Conservation (phyloP, 2,888 invertebrate genomes). For the Elmis aenea region DNA sequence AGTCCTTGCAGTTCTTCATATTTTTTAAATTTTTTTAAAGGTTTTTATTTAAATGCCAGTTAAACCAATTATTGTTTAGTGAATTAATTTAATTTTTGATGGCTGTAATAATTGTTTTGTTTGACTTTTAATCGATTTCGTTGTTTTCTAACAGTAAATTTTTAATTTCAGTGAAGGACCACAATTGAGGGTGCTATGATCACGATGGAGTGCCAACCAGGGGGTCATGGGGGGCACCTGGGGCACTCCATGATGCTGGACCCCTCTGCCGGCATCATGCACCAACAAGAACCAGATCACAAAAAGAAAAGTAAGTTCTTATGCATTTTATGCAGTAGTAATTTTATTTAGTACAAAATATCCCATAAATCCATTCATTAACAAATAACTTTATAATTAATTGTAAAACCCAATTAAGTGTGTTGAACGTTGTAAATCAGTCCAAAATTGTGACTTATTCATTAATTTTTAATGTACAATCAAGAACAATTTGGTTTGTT, state of each 20-base stretch:
- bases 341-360: not conserved
- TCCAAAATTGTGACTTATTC: no score
- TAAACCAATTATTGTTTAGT: no score
- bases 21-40: no score
- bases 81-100: slow-evolving; percentile 4
- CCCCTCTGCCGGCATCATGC: slow-evolving; percentile 40
- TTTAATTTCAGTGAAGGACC: slow-evolving; percentile 38
- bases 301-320: slow-evolving; percentile 46
- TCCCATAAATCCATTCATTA: no score
- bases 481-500: no score
- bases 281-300: slow-evolving; percentile 41
- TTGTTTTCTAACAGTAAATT: slow-evolving; percentile 4
- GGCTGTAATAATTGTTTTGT: not conserved
- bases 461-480: no score
- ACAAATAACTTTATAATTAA: no score
- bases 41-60: no score
- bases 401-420: no score
- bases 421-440: no score
- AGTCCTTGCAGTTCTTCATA: no score
- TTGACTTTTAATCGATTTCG: not conserved
- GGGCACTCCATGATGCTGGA: slow-evolving; percentile 49
- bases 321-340: slow-evolving; percentile 2
- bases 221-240: slow-evolving; percentile 48
- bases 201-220: slow-evolving; percentile 50
- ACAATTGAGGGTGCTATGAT: slow-evolving; percentile 47